Base-by-base conservation (phyloP, 1,140 invertebrate species). In the Apolygus lucorum region DNA sequence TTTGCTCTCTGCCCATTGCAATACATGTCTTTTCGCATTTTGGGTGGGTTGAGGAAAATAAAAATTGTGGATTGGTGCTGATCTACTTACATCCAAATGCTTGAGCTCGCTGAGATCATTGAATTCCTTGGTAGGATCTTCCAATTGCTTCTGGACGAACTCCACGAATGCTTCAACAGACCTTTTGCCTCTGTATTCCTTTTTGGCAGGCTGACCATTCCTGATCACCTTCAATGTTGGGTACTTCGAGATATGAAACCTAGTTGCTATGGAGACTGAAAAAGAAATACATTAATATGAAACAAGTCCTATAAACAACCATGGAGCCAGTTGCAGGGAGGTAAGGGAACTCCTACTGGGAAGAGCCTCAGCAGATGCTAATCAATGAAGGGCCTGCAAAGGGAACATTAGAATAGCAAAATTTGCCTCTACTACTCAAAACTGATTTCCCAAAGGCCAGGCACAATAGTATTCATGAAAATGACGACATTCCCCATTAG, bases 191-290 rank as follows among this genome's bases (percentile, higher is more conserved):
- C 97, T 85, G 76, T 98, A 99, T 80, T 99, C 98, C 75, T 90
- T 87, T 80, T 99, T 99, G 0, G 90, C 86, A 8, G 93, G 85
- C 75, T 95, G 86, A 0, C 97, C 97, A 86, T 96, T 96, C 28
- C 93, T 85, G 76, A 99, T 91, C 22, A 99, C 80, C 82, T 99
- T 99, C 34, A 99, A 79, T 17, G 98, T 99, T 25, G 98, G 98
- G 82, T 99, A 99, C 83, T 99, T 99, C 17, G 88, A 91, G 59
- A 99, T 97, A 75, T 98, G 93, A 81, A 96, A 99, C 74, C 91
- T 86, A 11, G 88, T 87, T 8, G 95, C 92, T 64, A 99, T 83
- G 64, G 85, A 81, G 75, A 84, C 90, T 91, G 75, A 73, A 78
- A 78, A 70, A 72, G 71, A 74, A 71, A 68, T 59, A 17, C 17